Conservation (phyloP, 2,797 vertebrate genomes). For the Melanotaenia nigrans region DNA sequence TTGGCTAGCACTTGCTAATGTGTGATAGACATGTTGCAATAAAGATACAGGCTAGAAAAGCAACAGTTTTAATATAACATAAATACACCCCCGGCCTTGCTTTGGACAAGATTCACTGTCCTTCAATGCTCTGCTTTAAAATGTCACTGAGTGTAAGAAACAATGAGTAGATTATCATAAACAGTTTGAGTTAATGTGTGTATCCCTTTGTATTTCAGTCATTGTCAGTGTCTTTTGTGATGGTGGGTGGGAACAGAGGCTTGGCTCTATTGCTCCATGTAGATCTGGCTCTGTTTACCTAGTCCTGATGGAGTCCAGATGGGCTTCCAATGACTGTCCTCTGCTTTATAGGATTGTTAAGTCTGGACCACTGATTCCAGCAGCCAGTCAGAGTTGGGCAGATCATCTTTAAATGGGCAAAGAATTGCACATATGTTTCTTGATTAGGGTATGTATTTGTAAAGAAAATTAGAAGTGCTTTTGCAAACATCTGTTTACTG, state of each 20-base stretch:
- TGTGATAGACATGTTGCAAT: slow-evolving; percentile 8
- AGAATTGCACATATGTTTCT: slow-evolving; percentile 49
- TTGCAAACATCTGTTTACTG: too few species aligned
- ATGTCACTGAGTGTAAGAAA: slow-evolving; percentile 37
- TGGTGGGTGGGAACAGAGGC: slow-evolving; percentile 65
- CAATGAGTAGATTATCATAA: slow-evolving; percentile 66
- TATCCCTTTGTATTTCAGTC: slow-evolving; percentile 72
- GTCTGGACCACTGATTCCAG: slow-evolving; percentile 62
- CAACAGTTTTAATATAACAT: slow-evolving; percentile 41
- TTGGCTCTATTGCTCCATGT: slow-evolving; percentile 69
- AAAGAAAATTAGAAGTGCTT: too few species aligned
- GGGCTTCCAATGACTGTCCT: slow-evolving; percentile 65
- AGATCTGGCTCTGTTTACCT: slow-evolving; percentile 78
- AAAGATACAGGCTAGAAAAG: slow-evolving; percentile 36
- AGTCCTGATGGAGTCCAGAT: slow-evolving; percentile 81
- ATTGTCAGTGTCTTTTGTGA: slow-evolving; percentile 71
- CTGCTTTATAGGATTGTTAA: slow-evolving; percentile 49
- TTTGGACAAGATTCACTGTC: slow-evolving; percentile 38
- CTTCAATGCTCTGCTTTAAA: slow-evolving; percentile 13
- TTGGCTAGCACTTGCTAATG: slow-evolving; percentile 29
- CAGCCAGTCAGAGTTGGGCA: slow-evolving; percentile 46
- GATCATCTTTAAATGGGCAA: slow-evolving; percentile 37
- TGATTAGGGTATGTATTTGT: slow-evolving; percentile 27
- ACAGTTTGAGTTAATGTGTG: slow-evolving; percentile 70
- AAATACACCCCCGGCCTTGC: slow-evolving; percentile 35